Base-by-base conservation (phyloP, 2,888 invertebrate genomes). In the Serrognathus titanus region DNA sequence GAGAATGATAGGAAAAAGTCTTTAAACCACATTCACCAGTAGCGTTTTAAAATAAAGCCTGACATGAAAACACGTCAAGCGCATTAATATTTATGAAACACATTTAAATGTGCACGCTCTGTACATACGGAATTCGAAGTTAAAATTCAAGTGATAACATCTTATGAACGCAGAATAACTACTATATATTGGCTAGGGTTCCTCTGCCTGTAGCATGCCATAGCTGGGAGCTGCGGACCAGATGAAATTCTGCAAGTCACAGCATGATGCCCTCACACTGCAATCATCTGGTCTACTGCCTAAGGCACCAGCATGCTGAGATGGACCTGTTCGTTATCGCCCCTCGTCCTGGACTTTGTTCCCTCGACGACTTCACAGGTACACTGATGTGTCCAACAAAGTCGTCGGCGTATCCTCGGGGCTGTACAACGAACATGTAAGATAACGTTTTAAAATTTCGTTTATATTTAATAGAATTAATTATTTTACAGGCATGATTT, bases 151-250 rank as follows among this genome's bases (percentile, higher is more conserved):
- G 58, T 47, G 54, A 39, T 35, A 58, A 58, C 36, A 64, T 62
- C 61, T 55, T 51, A 62, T 61, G 64, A 63, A 64, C 64, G 40
- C 41, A 55, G 40, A 38, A 49, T 48, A 53, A 49, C 54, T 60
- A 60, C 59, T 62, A 61, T 56, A 60, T 59, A 62, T 64, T 61
- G 64, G 62, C 64, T 59, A 61, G 61, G 64, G 64, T 61, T 61
- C 64, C 60, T 63, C 61, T 59, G 58, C 58, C 61, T 58, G 54
- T 52, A 59, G 58, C 60, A 60, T 60, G 60, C 55, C 60, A 60
- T 60, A 60, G 60, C 55, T 58, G 53, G 50, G 46, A 47, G 51
- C 13, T 59, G 56, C 46, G 43, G 58, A 40, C 61, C 58, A 59
- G 35, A 10, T 16, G 11, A 40, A 54, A n/a, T 45, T 36, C 6